A percentile compares a stretch with the other conserved stretches of the same genome.
Conservation (phyloP, 1,140 invertebrate genomes). For the Vanessa tameamea region DNA sequence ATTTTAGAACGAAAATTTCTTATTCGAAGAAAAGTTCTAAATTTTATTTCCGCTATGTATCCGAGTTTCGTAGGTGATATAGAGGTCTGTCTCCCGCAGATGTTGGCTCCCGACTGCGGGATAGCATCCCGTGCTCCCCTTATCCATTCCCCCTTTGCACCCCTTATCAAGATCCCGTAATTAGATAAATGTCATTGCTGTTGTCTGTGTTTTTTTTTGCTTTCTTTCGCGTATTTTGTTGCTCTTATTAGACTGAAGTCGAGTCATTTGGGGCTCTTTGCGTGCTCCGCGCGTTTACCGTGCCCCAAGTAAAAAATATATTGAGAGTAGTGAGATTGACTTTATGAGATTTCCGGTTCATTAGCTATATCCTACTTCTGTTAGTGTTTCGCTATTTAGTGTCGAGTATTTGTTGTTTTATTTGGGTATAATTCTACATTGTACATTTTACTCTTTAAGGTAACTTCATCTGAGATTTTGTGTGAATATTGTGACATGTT, state of each 20-base stretch:
- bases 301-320: constrained; percentile 11
- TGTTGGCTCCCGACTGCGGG: constrained; percentile 55
- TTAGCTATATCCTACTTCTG: constrained; percentile 1
- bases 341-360: constrained; percentile 2
- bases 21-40: constrained; percentile 28
- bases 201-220: constrained; percentile 58
- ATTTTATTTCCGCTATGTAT: constrained; percentile 8
- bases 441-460: background rate
- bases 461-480: background rate
- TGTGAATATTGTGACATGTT: background rate
- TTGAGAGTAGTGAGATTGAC: background rate
- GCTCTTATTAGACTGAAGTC: constrained; percentile 26
- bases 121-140: constrained; percentile 47
- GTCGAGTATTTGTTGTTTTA: background rate
- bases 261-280: constrained; percentile 23
- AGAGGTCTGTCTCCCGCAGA: constrained; percentile 33
- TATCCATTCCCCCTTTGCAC: constrained; percentile 43
- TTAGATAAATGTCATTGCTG: constrained; percentile 78
- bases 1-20: constrained; percentile 8
- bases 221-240: constrained; percentile 33
- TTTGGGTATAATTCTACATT: background rate
- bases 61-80: background rate
- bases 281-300: constrained; percentile 10
- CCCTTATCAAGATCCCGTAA: constrained; percentile 75
- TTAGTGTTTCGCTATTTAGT: background rate